phyloP scores from a whole-genome alignment of 1,140 invertebrate species.

The Magallana gigas region DNA sequence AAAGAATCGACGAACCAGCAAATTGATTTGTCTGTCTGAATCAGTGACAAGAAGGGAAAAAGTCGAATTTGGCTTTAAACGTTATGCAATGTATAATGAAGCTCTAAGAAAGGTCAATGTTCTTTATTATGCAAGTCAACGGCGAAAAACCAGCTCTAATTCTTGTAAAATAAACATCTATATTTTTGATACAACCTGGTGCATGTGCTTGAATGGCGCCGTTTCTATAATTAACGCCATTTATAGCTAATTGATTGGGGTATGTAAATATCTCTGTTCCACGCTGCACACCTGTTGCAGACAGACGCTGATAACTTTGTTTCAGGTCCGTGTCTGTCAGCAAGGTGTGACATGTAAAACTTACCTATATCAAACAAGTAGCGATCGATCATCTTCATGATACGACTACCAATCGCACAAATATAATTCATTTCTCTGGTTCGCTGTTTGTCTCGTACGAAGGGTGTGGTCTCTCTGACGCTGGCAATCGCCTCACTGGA shows the following conservation, averaged over 20 bases:
- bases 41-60: background rate
- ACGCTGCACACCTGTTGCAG: slow-evolving; percentile 1
- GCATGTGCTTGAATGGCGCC: no score
- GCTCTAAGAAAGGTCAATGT: background rate
- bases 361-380: slow-evolving; percentile 53
- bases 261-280: background rate
- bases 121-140: background rate
- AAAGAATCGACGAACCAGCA: background rate
- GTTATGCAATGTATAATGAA: background rate
- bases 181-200: no score
- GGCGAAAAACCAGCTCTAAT: background rate
- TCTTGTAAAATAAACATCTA: no score
- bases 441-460: slow-evolving; percentile 12
- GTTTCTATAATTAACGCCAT: no score
- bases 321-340: background rate
- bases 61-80: background rate
- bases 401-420: slow-evolving; percentile 37
- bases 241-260: no score
- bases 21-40: slow-evolving; percentile 19
- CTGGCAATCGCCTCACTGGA: slow-evolving; percentile 9
- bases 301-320: background rate
- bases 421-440: slow-evolving; percentile 47
- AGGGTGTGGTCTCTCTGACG: slow-evolving; percentile 40
- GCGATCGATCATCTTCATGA: slow-evolving; percentile 50
- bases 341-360: background rate